phyloP scores from a whole-genome alignment of 2,797 vertebrate genomes.

The Tiaroga cobitis region DNA sequence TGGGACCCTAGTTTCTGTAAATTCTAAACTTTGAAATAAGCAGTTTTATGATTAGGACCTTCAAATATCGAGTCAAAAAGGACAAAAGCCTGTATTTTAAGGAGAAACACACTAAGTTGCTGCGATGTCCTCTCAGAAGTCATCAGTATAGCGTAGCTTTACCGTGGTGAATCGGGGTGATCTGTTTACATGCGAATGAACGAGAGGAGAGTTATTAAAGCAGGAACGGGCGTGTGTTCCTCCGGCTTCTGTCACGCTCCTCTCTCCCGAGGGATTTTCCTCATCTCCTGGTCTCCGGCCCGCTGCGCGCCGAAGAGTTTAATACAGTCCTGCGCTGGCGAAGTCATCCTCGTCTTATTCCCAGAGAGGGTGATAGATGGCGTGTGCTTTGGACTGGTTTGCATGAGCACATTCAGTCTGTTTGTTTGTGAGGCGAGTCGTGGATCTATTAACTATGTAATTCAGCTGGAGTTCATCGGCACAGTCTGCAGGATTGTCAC shows the following conservation, averaged over 20 bases:
- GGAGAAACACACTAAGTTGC: background rate
- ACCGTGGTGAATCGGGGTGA: background rate
- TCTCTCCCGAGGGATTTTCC: slow-evolving; percentile 36
- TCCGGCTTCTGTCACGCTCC: slow-evolving; percentile 10
- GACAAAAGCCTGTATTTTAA: background rate
- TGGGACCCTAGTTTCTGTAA: background rate
- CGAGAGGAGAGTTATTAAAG: background rate
- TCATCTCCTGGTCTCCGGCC: slow-evolving; percentile 31
- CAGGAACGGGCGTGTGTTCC: background rate
- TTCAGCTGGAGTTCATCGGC: slow-evolving; percentile 7
- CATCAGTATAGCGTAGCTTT: background rate
- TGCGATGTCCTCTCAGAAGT: background rate
- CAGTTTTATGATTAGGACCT: background rate
- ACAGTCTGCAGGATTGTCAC: background rate
- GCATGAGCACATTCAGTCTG: slow-evolving; percentile 16
- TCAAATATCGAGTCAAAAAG: background rate
- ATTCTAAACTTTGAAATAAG: background rate
- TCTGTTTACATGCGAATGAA: slow-evolving; percentile 9
- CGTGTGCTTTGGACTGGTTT: background rate
- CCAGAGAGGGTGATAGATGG: slow-evolving; percentile 12
- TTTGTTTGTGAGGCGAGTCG: slow-evolving; percentile 10
- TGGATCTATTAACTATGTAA: slow-evolving; percentile 4
- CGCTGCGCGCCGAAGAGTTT: background rate
- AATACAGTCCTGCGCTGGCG: background rate
- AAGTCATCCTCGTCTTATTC: slow-evolving; percentile 6